Evolutionary conservation across 2,888 invertebrate species (phyloP).

Genomic region (Digitonthophagus gazella): DNA sequence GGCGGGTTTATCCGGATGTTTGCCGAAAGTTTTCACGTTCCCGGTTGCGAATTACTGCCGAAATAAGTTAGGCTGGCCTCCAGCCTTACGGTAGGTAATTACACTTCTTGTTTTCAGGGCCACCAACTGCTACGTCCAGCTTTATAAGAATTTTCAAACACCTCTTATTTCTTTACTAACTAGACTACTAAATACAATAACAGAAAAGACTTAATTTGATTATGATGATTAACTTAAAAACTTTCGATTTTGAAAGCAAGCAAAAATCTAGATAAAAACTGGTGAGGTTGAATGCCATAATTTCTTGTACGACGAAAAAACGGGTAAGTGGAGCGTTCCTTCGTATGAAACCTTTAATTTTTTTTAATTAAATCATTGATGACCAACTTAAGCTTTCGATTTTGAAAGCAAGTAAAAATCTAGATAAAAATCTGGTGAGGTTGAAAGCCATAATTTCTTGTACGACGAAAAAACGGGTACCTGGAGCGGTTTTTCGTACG

Average conservation of each 20-base stretch:
- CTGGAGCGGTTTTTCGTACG: constrained; percentile 37
- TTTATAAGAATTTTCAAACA: neutral
- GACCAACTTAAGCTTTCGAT: too few species aligned
- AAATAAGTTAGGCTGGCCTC: constrained; percentile 42
- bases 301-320: neutral
- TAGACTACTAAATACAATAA: neutral
- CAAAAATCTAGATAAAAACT: neutral
- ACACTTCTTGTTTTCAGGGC: constrained; percentile 40
- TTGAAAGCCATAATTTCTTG: neutral
- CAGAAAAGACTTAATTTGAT: neutral
- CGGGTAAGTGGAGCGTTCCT: constrained; percentile 32
- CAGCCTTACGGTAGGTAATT: constrained; percentile 38
- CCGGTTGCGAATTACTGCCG: constrained; percentile 41
- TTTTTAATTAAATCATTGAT: too few species aligned
- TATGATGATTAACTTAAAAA: neutral
- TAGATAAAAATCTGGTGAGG: neutral
- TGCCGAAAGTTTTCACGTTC: constrained; percentile 46
- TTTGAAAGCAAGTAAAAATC: neutral
- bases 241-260: neutral
- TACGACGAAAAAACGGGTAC: neutral
- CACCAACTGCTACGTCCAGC: neutral
- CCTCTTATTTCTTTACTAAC: neutral
- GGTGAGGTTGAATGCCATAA: neutral
- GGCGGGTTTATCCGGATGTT: constrained; percentile 45
- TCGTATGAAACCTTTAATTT: constrained; percentile 30